Evolutionary conservation across 2,113 vertebrate species (phyloP).

Genomic region (Protomyctophum bolini): DNA sequence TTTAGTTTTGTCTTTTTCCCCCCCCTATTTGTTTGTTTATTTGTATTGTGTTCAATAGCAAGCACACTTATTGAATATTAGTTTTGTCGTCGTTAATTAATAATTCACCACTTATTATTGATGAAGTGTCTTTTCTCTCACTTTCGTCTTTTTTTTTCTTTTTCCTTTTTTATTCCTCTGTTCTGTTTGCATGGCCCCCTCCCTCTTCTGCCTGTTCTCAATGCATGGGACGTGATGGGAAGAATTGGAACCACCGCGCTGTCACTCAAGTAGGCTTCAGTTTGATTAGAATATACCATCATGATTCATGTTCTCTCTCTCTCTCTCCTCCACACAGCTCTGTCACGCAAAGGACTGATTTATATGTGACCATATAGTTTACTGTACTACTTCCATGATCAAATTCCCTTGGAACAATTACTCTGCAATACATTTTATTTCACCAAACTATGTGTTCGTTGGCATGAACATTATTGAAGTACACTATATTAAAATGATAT

Average conservation of each 20-base stretch:
- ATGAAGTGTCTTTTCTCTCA: conserved; percentile 60
- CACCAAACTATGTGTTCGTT: too few species aligned
- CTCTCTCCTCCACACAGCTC: not conserved
- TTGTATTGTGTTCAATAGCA: conserved; percentile 25
- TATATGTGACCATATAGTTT: not conserved
- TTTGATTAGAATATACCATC: conserved; percentile 63
- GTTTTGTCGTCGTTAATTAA: conserved; percentile 53
- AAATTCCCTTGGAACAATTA: not conserved
- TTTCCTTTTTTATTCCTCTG: conserved; percentile 67
- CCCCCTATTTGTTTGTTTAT: not conserved
- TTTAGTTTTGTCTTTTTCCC: not conserved
- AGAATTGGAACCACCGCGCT: conserved; percentile 85
- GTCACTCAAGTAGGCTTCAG: conserved; percentile 85
- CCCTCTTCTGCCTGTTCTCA: conserved; percentile 74
- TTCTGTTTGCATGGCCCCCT: conserved; percentile 80
- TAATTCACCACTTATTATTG: conserved; percentile 59
- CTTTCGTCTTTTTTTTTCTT: conserved; percentile 62
- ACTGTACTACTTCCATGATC: too few species aligned
- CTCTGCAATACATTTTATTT: too few species aligned
- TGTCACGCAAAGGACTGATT: not conserved
- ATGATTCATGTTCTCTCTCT: conserved; percentile 1
- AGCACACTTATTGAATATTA: conserved; percentile 40
- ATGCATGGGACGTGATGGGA: conserved; percentile 77
- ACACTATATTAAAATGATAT: too few species aligned
- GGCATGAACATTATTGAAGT: too few species aligned